Base-by-base conservation (phyloP, 2,888 invertebrate species). In the Itoplectis maculator region DNA sequence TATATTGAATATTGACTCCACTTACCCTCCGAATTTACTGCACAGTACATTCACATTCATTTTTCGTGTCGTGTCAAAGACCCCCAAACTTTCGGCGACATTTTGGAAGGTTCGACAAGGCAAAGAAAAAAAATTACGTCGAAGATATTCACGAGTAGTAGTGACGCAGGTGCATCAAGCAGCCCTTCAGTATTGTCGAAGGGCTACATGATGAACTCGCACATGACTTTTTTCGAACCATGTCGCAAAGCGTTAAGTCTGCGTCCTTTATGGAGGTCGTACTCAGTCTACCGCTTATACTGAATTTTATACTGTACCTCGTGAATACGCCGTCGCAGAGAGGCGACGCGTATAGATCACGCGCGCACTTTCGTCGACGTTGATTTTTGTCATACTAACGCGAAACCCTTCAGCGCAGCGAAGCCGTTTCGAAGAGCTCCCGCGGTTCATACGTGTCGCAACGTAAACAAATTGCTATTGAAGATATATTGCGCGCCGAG, bases 381-480 rank as follows among this genome's bases (percentile, higher is more conserved):
- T 47, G 63, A 35, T 59, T 77, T 49, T 70, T 59, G 56, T 75
- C 18, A 11, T 29, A 15, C 54, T 7, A 15, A 49, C n/a, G 40
- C n/a, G 47, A 59, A 68, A 59, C 20, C 35, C 42, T 56, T 37
- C 65, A 61, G 15, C 51, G 47, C 49, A 56, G n/a, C 40, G 68
- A 74, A 77, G 51, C 47, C 15, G 40, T n/a, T 23, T 35, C 65
- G 70, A 37, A 82, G 75, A 78, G 81, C 70, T 72, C 66, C 74
- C 51, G 37, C 20, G 37, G 29, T 51, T 40, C 79, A 69, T 79
- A 69, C 68, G 15, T 77, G 77, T 79, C 54, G 47, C 61, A 18
- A 61, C 56, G 76, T 45, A 79, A 81, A 84, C 81, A 78, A 84
- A 84, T 84, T 82, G 78, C 81, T 56, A 76, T 84, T 68, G 84